Evolutionary conservation across 2,797 vertebrate genomes (phyloP).

Genomic region (Anableps anableps): DNA sequence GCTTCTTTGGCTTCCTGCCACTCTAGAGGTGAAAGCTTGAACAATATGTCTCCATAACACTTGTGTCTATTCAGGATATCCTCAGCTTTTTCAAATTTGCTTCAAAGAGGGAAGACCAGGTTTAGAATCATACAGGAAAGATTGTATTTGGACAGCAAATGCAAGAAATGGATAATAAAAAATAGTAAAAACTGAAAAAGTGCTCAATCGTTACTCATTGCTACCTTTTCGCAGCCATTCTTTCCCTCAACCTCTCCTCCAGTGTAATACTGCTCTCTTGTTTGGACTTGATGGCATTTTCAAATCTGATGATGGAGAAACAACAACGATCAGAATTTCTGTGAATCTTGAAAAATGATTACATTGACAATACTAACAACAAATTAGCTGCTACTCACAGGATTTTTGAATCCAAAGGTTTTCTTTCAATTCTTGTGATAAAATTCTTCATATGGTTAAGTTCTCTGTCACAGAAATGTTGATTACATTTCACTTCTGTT

Average conservation of each 20-base stretch:
- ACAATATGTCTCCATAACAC: conserved; percentile 82
- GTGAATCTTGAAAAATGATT: background rate
- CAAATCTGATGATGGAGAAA: conserved; percentile 73
- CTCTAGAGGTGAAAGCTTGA: conserved; percentile 80
- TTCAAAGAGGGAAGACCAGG: conserved; percentile 44
- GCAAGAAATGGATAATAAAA: background rate
- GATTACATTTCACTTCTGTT: background rate
- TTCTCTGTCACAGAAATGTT: conserved; percentile 69
- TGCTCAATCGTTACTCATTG: background rate
- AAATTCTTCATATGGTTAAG: conserved; percentile 78
- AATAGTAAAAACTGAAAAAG: background rate
- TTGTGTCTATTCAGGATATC: conserved; percentile 80
- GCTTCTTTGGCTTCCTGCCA: conserved; percentile 78
- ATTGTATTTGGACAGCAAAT: background rate
- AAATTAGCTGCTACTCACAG: conserved; percentile 67
- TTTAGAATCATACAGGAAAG: background rate
- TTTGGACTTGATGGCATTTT: conserved; percentile 80
- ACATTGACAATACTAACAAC: too few species aligned
- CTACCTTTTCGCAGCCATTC: conserved; percentile 82
- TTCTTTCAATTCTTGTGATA: conserved; percentile 79
- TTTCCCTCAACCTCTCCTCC: conserved; percentile 77
- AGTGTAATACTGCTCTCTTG: conserved; percentile 78
- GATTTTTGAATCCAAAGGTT: conserved; percentile 75
- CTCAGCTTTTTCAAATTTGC: conserved; percentile 81
- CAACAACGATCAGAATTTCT: background rate